Percentiles rank a stretch among this genome's conserved stretches.
Conservation (phyloP, 2,797 vertebrate species). For the Emydoidea blandingii region DNA sequence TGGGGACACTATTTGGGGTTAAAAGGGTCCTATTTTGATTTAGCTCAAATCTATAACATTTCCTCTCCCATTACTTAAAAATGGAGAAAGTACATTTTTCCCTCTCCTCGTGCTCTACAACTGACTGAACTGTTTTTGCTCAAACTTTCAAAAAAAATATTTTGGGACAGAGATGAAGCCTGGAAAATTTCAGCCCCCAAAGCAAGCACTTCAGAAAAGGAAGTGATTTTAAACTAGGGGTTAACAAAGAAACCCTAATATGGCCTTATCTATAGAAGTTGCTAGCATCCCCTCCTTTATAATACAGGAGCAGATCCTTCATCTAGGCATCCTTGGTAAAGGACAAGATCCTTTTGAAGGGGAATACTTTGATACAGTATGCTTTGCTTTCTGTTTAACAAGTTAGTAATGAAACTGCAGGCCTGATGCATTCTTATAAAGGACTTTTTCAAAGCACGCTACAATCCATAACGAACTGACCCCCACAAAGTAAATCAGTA, state of each 20-base stretch:
- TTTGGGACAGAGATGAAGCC: background rate
- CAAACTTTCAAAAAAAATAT: background rate
- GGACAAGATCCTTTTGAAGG: background rate
- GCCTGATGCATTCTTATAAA: background rate
- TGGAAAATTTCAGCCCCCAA: constrained; percentile 10
- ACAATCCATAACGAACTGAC: background rate
- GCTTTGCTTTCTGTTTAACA: background rate
- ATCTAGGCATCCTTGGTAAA: background rate
- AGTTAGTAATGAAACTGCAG: background rate
- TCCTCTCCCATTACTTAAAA: background rate
- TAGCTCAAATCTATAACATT: background rate
- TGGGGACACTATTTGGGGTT: background rate
- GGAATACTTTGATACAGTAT: background rate
- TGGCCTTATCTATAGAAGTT: background rate
- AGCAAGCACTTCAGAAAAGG: background rate
- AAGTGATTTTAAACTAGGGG: background rate
- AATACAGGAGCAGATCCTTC: background rate
- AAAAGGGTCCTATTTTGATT: background rate
- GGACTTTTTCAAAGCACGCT: background rate
- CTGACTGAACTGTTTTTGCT: background rate
- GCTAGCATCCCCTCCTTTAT: background rate
- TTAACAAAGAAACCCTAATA: constrained; percentile 6
- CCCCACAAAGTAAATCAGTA: background rate
- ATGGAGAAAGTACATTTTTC: background rate
- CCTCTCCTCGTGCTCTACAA: background rate